These are phyloP conservation scores for Lepidocyrtinus sp. DNA, from an alignment of 2,888 invertebrate species.

Conservation along the genomic window DNA sequence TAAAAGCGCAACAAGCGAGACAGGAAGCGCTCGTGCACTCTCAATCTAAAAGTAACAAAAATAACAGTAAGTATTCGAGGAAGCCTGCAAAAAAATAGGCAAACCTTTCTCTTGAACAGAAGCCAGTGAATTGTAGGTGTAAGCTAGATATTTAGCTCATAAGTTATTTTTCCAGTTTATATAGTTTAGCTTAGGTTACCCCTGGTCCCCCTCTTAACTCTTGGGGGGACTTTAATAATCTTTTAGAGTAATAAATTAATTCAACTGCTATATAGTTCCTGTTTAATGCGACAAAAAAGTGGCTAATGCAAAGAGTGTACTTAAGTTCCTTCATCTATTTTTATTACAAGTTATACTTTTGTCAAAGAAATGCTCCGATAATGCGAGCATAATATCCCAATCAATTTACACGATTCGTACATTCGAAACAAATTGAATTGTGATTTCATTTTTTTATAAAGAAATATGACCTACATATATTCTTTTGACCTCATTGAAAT, in stretches of 20 bases:
- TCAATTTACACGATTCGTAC: too few relatives aligned
- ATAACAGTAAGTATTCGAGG: slow-evolving; percentile 66
- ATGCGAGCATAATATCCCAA: too few relatives aligned
- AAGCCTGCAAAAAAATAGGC: slow-evolving; percentile 66
- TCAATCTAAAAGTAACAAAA: slow-evolving; percentile 56
- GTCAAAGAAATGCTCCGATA: too few relatives aligned
- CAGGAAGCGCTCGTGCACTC: slow-evolving; percentile 68
- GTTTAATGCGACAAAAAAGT: not conserved
- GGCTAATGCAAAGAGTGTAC: slow-evolving; percentile 6
- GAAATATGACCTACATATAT: too few relatives aligned
- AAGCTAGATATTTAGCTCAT: slow-evolving; percentile 4
- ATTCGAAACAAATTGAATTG: too few relatives aligned
- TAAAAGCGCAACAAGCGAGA: slow-evolving; percentile 70
- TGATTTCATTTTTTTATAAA: too few relatives aligned
- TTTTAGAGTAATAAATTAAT: not conserved
- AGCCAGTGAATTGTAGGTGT: slow-evolving; percentile 59
- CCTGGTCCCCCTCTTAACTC: not conserved
- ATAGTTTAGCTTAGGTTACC: not conserved
- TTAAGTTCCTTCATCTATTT: not conserved
- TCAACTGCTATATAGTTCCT: slow-evolving; percentile 6
- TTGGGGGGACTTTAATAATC: not conserved
- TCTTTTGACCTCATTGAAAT: too few relatives aligned
- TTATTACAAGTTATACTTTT: too few relatives aligned
- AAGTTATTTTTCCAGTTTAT: slow-evolving; percentile 19
- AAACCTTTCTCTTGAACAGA: slow-evolving; percentile 32